Evolutionary conservation across 1,140 invertebrate genomes (phyloP), one percentile per base, ranked within the genome.

Genomic region (Euura lappo): DNA sequence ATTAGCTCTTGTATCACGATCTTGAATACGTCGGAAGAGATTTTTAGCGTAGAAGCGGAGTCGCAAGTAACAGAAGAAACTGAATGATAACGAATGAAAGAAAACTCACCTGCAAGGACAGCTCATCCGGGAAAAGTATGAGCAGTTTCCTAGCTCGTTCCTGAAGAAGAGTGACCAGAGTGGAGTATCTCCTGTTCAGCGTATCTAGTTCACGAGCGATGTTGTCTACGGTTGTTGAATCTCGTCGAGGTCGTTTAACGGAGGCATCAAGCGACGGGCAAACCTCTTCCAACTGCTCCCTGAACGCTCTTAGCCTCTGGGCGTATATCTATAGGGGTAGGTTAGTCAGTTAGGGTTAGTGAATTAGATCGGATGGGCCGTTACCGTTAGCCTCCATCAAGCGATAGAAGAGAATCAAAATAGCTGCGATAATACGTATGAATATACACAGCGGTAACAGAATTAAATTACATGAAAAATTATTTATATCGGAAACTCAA

Each of bases 201-300:
- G 90, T 91, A 82, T 98, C 97, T 81, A 99, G 89, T 78, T 98
- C 93, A 75, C 92, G 91, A 42, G 93, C 94, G 47, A 98, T 93
- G 68, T 91, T 88, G 78, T 98, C 96, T 42, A 96, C 94, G 5
- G 89, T 88, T 2, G 85, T 73, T 81, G 81, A 82, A 82, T 89
- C 85, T 78, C 79, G 79, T 77, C 81, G 78, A 72, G 84, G 84
- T 76, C 81, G 82, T 72, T 87, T 86, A 7, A 88, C 84, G 44
- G 87, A 89, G 28, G 90, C 92, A 86, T 96, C 94, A 79, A 95
- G 84, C 74, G 93, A 94, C 3, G 95, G 96, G 82, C 96, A 95
- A 44, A 94, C 90, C 78, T 96, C 95, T 84, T 96, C 94, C 81
- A 98, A 88, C 87, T 92, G 94, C 80, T 98, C 96, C 77, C 93